Base-by-base conservation (phyloP, 2,888 invertebrate genomes). In the Augiades crinisus region DNA sequence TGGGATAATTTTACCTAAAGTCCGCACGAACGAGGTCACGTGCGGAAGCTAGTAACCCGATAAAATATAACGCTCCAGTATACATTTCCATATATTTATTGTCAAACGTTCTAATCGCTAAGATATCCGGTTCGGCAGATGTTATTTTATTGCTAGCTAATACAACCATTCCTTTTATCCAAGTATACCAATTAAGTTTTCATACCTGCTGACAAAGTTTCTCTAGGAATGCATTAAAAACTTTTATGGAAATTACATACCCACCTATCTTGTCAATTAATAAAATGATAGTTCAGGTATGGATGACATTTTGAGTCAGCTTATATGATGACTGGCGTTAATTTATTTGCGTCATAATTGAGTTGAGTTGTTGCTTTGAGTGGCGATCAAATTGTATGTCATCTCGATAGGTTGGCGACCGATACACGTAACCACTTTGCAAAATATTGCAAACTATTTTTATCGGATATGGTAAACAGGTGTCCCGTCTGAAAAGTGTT, bases 51-150 rank as follows among this genome's bases (percentile, higher is more conserved):
- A n/a, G n/a, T n/a, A n/a, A n/a, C n/a, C n/a, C n/a, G n/a, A n/a
- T n/a, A n/a, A n/a, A n/a, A n/a, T n/a, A n/a, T n/a, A n/a, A n/a
- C n/a, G n/a, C n/a, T n/a, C n/a, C n/a, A n/a, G n/a, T n/a, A n/a
- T n/a, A n/a, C n/a, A n/a, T n/a, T n/a, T n/a, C n/a, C n/a, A n/a
- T n/a, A 43, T 50, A 50, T 50, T 49, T 50, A 50, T 50, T 50
- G 37, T 51, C 44, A 51, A 51, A 37, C 44, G 51, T 13, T 51
- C 44, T 51, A 51, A 44, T 37, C 43, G 51, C 50, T 16, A 47
- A 37, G 43, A 43, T 50, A 50, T 53, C 53, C 53, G 56, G 53
- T 49, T 30, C 8, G 27, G 53, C 56, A 56, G 56, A 53, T 56
- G 53, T 46, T 56, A 21, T 16, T 50, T 36, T 43, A 49, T 34